phyloP scores from a whole-genome alignment of 2,888 invertebrate species.

The Dione juno region DNA sequence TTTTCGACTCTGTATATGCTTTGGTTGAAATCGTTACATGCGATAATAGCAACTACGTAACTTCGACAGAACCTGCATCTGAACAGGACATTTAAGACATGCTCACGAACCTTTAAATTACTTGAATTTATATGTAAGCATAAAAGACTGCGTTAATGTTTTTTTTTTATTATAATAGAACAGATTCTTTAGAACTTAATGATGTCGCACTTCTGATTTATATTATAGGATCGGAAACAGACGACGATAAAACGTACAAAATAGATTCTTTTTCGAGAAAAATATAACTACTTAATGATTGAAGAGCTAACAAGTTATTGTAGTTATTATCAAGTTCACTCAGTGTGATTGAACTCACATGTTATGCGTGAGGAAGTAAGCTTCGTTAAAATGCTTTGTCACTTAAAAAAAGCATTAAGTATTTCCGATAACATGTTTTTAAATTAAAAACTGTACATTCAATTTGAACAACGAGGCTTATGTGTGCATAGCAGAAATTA shows the following conservation, averaged over 20 bases:
- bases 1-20: conserved; percentile 2
- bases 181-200: no score
- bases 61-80: conserved; percentile 24
- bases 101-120: conserved; percentile 24
- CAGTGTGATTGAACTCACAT: conserved; percentile 23
- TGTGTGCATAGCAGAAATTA: conserved; percentile 56
- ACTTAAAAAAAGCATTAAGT: conserved; percentile 45
- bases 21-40: conserved; percentile 1
- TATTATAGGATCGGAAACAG: neutral
- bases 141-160: neutral
- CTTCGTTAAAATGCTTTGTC: conserved; percentile 37
- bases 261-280: no score
- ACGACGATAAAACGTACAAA: neutral
- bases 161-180: no score
- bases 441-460: conserved; percentile 53
- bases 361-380: conserved; percentile 41
- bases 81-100: conserved; percentile 19
- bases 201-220: no score
- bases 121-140: conserved; percentile 24
- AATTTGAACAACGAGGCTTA: conserved; percentile 57
- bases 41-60: conserved; percentile 23
- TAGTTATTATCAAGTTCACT: conserved; percentile 14
- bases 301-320: conserved; percentile 16
- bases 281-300: neutral
- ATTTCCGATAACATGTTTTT: conserved; percentile 50